These are phyloP conservation scores for Meiosimyza decipiens DNA, from an alignment of 2,888 invertebrate genomes.

Conservation along the genomic window DNA sequence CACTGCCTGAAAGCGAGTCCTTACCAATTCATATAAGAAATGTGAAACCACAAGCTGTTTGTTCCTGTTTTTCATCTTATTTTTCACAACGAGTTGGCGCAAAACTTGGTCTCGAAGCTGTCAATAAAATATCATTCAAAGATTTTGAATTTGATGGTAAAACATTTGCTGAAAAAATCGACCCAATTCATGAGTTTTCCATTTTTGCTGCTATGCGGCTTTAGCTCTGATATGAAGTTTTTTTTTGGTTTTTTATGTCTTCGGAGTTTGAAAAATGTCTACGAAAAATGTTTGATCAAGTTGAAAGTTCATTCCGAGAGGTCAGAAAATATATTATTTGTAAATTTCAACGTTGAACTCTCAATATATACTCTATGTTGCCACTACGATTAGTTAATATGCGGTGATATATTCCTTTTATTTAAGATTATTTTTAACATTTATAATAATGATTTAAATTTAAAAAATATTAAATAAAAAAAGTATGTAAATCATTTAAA, in stretches of 20 bases:
- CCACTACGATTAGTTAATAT: no score
- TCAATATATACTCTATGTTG: no score
- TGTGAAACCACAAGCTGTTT: conserved; percentile 61
- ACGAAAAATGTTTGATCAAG: not conserved
- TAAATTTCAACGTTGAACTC: no score
- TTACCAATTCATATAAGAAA: conserved; percentile 48
- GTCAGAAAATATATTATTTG: no score
- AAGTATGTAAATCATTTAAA: no score
- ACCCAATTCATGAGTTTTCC: conserved; percentile 54
- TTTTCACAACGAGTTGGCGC: conserved; percentile 71
- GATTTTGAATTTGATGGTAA: conserved; percentile 71
- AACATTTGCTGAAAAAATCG: conserved; percentile 71
- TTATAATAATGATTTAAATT: no score
- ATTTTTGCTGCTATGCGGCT: conserved; percentile 49
- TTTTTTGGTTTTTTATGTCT: no score
- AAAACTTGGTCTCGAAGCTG: conserved; percentile 69
- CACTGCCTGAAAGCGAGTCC: conserved; percentile 43
- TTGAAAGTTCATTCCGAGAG: no score
- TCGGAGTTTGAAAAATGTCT: no score
- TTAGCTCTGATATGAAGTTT: conserved; percentile 18
- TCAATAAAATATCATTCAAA: conserved; percentile 68
- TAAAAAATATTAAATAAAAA: no score
- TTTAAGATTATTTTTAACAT: no score
- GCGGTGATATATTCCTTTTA: no score
- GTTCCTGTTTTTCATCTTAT: conserved; percentile 71